These are phyloP conservation scores for Drosophila dives DNA, from an alignment of 2,888 invertebrate genomes.

Conservation along the genomic window DNA sequence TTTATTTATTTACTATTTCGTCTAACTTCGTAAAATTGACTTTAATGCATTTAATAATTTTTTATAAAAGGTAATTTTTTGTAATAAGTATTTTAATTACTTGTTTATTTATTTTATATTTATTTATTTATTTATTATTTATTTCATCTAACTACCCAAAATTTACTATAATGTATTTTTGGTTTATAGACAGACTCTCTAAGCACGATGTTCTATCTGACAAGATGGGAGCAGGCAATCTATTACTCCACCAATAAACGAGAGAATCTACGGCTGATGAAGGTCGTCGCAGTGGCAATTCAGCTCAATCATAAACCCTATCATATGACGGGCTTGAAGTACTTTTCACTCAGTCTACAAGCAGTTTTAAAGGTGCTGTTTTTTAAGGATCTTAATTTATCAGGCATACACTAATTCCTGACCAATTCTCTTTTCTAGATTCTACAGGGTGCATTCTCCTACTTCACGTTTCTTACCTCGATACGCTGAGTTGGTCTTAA, in stretches of 20 bases:
- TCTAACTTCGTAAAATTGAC: no score
- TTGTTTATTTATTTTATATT: no score
- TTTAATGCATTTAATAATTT: neutral
- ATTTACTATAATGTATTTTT: neutral
- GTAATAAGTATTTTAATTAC: no score
- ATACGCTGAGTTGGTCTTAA: slow-evolving; percentile 51
- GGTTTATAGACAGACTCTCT: slow-evolving; percentile 64
- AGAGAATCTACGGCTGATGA: slow-evolving; percentile 72
- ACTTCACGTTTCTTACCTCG: slow-evolving; percentile 80
- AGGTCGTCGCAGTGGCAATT: slow-evolving; percentile 69
- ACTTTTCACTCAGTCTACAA: slow-evolving; percentile 73
- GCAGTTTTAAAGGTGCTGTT: slow-evolving; percentile 64
- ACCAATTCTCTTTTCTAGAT: slow-evolving; percentile 54
- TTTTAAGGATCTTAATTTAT: no score
- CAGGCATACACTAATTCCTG: neutral
- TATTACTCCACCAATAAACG: slow-evolving; percentile 60
- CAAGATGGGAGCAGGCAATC: slow-evolving; percentile 72
- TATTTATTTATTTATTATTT: no score
- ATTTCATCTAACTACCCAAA: neutral
- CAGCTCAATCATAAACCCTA: slow-evolving; percentile 68
- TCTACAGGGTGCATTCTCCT: slow-evolving; percentile 77
- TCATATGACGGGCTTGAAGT: slow-evolving; percentile 72
- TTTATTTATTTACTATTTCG: neutral
- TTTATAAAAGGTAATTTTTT: no score
- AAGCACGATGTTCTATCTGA: slow-evolving; percentile 75